phyloP scores from a whole-genome alignment of 2,888 invertebrate genomes.

The Spialia ferax region DNA sequence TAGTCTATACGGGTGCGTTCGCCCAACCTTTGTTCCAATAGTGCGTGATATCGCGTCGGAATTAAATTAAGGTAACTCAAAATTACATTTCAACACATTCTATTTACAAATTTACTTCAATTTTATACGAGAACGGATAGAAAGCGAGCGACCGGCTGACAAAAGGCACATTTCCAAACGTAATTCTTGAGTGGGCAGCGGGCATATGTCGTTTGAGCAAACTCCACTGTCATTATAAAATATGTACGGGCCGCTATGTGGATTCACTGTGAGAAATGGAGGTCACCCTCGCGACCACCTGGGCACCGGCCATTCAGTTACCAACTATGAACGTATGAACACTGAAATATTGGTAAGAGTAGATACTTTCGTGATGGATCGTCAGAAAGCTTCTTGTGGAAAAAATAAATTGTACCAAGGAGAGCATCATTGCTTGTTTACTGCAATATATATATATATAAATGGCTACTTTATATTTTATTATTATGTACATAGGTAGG shows the following conservation, averaged over 20 bases:
- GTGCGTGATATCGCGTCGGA: too few species aligned
- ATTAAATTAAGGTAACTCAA: too few species aligned
- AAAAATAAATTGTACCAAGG: too few species aligned
- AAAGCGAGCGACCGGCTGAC: background rate
- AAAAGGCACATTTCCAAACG: constrained; percentile 79
- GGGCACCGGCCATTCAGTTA: constrained; percentile 59
- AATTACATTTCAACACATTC: background rate
- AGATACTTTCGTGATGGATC: constrained; percentile 19
- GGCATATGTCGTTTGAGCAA: constrained; percentile 78
- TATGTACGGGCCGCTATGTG: constrained; percentile 75
- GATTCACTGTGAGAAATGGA: constrained; percentile 44
- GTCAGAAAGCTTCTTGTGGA: too few species aligned
- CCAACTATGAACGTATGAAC: constrained; percentile 49
- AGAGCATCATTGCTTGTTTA: too few species aligned
- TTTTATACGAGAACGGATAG: background rate
- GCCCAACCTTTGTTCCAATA: too few species aligned
- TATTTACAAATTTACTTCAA: background rate
- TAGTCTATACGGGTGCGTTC: too few species aligned
- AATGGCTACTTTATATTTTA: too few species aligned
- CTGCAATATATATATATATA: too few species aligned
- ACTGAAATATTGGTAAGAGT: constrained; percentile 13
- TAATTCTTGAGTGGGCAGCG: constrained; percentile 77
- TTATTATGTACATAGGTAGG: too few species aligned
- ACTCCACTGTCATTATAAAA: constrained; percentile 82
- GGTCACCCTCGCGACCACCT: constrained; percentile 66